A percentile compares a stretch with the other conserved stretches of the same genome.
phyloP scores from a whole-genome alignment of 1,140 invertebrate genomes.

The Brachionus rubens region DNA sequence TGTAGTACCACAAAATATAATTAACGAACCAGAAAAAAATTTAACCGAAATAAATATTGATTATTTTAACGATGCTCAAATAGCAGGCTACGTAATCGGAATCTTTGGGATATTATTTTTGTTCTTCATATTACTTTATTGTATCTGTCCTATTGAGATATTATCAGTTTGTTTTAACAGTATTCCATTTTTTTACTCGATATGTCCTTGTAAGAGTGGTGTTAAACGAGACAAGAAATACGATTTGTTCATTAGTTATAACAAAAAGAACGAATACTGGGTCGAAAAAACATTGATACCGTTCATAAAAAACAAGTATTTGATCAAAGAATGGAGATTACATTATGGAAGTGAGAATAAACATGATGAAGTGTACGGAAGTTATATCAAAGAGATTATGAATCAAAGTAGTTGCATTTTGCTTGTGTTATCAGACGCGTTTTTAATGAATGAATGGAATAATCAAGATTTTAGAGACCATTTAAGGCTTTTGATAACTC shows the following conservation, averaged over 20 bases:
- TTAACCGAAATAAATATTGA: neutral
- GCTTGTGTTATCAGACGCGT: slow-evolving; percentile 24
- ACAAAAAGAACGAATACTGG: slow-evolving; percentile 10
- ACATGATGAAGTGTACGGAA: neutral
- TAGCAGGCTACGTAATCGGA: slow-evolving; percentile 17
- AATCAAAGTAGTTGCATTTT: slow-evolving; percentile 19
- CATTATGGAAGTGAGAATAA: slow-evolving; percentile 7
- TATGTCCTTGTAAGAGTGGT: slow-evolving; percentile 39
- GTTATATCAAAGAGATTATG: neutral
- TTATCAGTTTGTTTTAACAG: slow-evolving; percentile 17
- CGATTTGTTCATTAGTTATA: slow-evolving; percentile 43
- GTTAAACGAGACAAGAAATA: slow-evolving; percentile 26
- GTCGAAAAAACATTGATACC: neutral
- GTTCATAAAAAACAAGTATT: neutral
- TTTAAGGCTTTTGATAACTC: neutral
- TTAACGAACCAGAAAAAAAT: slow-evolving; percentile 16
- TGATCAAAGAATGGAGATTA: neutral
- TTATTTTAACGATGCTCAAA: slow-evolving; percentile 17
- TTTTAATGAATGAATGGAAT: slow-evolving; percentile 30
- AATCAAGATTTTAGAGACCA: neutral
- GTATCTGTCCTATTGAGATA: slow-evolving; percentile 32
- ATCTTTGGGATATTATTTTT: neutral
- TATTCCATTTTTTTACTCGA: slow-evolving; percentile 8
- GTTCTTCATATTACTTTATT: slow-evolving; percentile 15
- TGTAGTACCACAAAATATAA: neutral